A percentile compares a stretch with the other conserved stretches of the same genome.
phyloP scores from a whole-genome alignment of 1,140 invertebrate genomes.

The Drosophila sucinea region DNA sequence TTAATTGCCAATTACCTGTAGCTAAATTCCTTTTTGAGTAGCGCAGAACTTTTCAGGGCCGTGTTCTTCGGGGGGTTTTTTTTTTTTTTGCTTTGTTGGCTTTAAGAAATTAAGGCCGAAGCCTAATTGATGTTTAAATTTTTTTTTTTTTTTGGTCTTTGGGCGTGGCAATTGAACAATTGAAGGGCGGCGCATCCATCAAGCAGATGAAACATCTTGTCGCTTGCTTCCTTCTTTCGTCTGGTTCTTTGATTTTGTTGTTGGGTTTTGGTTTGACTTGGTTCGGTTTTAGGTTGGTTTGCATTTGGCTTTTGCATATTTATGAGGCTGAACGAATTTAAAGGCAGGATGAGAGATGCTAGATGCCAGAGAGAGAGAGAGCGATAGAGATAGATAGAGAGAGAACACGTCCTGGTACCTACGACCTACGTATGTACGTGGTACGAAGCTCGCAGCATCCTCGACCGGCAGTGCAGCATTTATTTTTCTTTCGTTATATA shows the following conservation, averaged over 20 bases:
- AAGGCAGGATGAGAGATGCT: conserved; percentile 1
- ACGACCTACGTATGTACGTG: not conserved
- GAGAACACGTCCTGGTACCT: conserved; percentile 2
- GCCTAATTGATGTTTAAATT: conserved; percentile 37
- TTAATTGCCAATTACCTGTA: no score
- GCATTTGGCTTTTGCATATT: conserved; percentile 74
- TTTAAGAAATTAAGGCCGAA: not conserved
- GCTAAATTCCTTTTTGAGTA: no score
- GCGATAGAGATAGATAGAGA: conserved; percentile 9
- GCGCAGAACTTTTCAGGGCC: no score
- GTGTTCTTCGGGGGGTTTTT: no score
- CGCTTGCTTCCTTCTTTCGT: conserved; percentile 18
- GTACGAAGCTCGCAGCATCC: conserved; percentile 39
- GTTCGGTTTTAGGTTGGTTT: conserved; percentile 56
- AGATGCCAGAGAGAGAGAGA: not conserved
- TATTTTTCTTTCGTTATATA: not conserved
- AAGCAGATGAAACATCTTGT: not conserved
- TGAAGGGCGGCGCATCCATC: conserved; percentile 15
- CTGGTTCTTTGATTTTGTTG: conserved; percentile 23
- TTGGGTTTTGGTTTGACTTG: conserved; percentile 51
- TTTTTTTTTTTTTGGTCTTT: conserved; percentile 31
- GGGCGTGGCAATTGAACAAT: conserved; percentile 62
- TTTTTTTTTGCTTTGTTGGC: no score
- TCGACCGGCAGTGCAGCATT: conserved; percentile 49
- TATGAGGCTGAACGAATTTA: conserved; percentile 53